Conservation (phyloP, 2,113 vertebrate genomes). For the Caracal caracal region DNA sequence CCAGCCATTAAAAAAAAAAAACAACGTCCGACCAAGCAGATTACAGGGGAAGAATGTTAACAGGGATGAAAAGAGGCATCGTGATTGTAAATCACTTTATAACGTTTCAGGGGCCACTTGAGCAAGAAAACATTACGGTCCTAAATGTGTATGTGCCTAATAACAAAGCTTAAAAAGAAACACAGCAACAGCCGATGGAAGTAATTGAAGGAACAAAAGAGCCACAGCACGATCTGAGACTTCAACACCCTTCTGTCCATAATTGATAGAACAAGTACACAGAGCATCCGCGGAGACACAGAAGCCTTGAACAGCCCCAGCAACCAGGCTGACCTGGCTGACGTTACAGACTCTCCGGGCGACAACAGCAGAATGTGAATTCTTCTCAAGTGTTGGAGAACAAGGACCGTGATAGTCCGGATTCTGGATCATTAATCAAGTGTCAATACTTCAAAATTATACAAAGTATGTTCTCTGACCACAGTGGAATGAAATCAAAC, state of each 20-base stretch:
- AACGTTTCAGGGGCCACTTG: neutral
- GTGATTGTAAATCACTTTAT: neutral
- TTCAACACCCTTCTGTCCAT: neutral
- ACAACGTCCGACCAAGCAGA: neutral
- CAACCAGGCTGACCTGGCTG: neutral
- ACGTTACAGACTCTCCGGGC: too few species aligned
- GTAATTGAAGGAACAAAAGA: neutral
- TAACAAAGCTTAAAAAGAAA: neutral
- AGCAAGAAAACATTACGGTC: neutral
- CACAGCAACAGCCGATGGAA: neutral
- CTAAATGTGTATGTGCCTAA: neutral
- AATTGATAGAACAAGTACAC: neutral
- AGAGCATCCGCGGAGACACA: neutral
- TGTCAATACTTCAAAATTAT: neutral
- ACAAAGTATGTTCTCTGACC: neutral
- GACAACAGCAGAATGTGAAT: too few species aligned
- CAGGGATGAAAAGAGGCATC: neutral
- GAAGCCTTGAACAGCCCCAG: neutral
- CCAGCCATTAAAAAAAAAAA: neutral
- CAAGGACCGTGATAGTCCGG: neutral
- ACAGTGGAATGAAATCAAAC: too few species aligned
- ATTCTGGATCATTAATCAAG: neutral
- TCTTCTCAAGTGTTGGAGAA: neutral
- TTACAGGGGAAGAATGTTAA: neutral
- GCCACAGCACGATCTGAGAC: neutral